Conservation (phyloP, 2,888 invertebrate genomes). For the Idaea aversata region DNA sequence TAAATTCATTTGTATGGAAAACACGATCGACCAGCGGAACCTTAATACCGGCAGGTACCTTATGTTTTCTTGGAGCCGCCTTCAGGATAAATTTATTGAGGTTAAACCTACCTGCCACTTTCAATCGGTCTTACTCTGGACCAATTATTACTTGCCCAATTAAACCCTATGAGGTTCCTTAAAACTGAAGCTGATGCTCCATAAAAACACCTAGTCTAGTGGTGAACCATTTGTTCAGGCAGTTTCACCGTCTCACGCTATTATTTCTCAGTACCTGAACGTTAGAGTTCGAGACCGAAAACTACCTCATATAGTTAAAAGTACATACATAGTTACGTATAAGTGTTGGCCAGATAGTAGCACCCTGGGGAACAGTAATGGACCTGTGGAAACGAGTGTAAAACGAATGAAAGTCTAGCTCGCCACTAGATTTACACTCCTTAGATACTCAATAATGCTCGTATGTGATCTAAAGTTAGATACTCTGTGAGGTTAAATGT, state of each 20-base stretch:
- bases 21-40: no score
- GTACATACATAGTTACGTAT: slow-evolving; percentile 10
- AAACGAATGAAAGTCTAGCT: slow-evolving; percentile 61
- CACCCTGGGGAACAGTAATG: slow-evolving; percentile 63
- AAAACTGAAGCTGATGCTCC: slow-evolving; percentile 4
- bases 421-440: slow-evolving; percentile 64
- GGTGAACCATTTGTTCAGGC: background rate
- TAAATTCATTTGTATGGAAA: no score
- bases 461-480: slow-evolving; percentile 35
- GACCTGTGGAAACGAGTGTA: slow-evolving; percentile 60
- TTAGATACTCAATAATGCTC: slow-evolving; percentile 53
- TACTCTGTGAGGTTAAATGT: slow-evolving; percentile 26
- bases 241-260: slow-evolving; percentile 3
- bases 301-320: slow-evolving; percentile 23
- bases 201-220: background rate
- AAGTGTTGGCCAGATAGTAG: slow-evolving; percentile 51
- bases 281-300: slow-evolving; percentile 26
- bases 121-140: background rate
- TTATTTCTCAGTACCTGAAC: background rate
- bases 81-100: no score
- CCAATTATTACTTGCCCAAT: background rate
- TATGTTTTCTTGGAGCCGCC: no score
- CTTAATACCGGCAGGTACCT: no score
- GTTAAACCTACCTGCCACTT: no score
- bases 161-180: background rate